These are phyloP conservation scores for Spilarctia lutea DNA, from an alignment of 2,888 invertebrate species.

Conservation along the genomic window DNA sequence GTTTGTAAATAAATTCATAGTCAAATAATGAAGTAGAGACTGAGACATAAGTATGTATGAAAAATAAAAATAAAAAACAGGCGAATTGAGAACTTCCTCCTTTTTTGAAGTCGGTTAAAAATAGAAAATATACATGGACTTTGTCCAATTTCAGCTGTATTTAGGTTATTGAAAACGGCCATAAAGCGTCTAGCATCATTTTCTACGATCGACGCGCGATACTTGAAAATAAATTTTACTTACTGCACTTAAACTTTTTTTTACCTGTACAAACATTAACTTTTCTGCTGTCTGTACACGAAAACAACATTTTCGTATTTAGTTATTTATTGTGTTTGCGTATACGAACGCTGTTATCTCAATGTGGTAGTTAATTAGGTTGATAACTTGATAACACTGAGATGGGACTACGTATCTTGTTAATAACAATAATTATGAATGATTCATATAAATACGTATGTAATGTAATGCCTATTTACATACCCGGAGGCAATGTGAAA, in stretches of 20 bases:
- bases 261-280: too few relatives aligned
- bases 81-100: too few relatives aligned
- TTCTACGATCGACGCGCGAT: neutral
- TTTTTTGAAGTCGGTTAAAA: too few relatives aligned
- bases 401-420: conserved; percentile 1
- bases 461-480: neutral
- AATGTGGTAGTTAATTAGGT: conserved; percentile 16
- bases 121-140: too few relatives aligned
- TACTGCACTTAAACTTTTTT: neutral
- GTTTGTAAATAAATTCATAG: too few relatives aligned
- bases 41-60: too few relatives aligned
- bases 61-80: too few relatives aligned
- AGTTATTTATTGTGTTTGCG: conserved; percentile 2
- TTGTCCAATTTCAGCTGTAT: neutral
- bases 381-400: conserved; percentile 9
- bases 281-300: conserved; percentile 5
- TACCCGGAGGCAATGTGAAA: neutral
- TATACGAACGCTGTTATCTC: conserved; percentile 30
- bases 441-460: neutral
- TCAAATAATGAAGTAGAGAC: too few relatives aligned
- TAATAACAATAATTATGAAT: conserved; percentile 3
- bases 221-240: neutral
- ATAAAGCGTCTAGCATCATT: neutral
- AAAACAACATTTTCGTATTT: neutral
- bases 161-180: neutral